Percentiles rank a stretch among this genome's conserved stretches.
Conservation (phyloP, 2,797 vertebrate genomes). For the Lophotriccus pileatus region DNA sequence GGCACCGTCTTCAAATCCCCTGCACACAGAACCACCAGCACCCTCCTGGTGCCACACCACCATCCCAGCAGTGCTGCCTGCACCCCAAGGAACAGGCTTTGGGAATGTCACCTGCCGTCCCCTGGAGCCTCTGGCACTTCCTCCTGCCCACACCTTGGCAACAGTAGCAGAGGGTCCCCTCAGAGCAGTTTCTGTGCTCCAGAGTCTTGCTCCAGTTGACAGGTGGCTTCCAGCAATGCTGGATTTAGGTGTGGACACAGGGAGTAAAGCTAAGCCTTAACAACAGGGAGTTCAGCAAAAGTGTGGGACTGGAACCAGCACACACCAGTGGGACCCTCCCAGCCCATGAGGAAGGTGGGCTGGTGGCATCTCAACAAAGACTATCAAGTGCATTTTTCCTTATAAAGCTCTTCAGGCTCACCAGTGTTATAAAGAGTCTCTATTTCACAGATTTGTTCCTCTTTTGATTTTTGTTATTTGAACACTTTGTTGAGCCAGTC, state of each 20-base stretch:
- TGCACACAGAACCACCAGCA: fast-evolving
- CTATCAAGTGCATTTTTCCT: neutral
- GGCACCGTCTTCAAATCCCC: neutral
- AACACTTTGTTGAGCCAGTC: neutral
- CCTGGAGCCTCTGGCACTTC: neutral
- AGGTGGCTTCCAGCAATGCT: neutral
- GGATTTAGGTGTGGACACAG: fast-evolving
- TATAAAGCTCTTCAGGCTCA: neutral
- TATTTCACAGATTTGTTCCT: neutral
- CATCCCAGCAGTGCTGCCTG: neutral
- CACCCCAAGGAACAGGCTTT: neutral
- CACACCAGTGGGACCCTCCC: neutral
- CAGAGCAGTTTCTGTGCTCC: neutral
- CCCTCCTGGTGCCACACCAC: neutral
- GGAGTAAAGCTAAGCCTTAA: neutral
- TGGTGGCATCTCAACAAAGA: neutral
- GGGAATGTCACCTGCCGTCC: neutral
- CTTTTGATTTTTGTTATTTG: neutral
- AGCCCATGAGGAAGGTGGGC: fast-evolving
- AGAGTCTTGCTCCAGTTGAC: neutral
- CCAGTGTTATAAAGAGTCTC: neutral
- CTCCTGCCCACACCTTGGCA: neutral
- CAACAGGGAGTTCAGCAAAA: neutral
- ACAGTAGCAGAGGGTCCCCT: neutral
- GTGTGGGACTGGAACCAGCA: neutral